Base-by-base conservation (phyloP, 2,113 vertebrate species). In the Smithornis capensis region DNA sequence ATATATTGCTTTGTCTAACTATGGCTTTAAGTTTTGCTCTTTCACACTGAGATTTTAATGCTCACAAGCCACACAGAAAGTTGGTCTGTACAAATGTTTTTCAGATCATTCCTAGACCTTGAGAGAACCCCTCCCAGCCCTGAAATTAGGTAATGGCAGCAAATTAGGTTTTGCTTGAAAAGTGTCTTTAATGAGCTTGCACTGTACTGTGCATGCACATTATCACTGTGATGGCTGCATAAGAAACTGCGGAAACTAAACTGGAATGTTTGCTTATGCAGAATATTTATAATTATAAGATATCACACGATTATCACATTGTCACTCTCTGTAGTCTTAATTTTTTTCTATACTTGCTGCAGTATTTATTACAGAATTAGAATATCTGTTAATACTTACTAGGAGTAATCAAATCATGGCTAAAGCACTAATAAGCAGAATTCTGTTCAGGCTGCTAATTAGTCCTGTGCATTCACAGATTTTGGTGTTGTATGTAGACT, bases 31-130 rank as follows among this genome's bases (percentile, higher is more conserved):
- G 38, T 88, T 83, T 47, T 93, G 55, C 77, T 87, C 62, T 89
- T 89, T 73, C 74, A 91, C 78, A 42, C 70, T 85, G 63, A 57
- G 53, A 57, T 87, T 83, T 92, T 87, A 69, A 90, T 86, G 38
- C 52, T 88, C 64, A 24, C 84, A 81, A 83, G 77, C 87, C 53
- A 12, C 62, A 15, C 38, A 69, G 73, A 85, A 88, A 81, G 70
- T 12, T 90, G 65, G 76, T 91, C 91, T 95, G 68, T 82, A 80
- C 75, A 87, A 64, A 94, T 89, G 89, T 94, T 93, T 96, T 96
- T 93, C 93, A 83, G 38, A 82, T 78, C 88, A 85, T 97, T 74
- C 94, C 55, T 82, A 92, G 95, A 87, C 71, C 92, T 70, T 71
- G 93, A 97, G 90, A 90, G 88, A 95, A 29, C 68, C 79, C 49